Conservation (phyloP, 2,888 invertebrate genomes). For the Bombylius major region DNA sequence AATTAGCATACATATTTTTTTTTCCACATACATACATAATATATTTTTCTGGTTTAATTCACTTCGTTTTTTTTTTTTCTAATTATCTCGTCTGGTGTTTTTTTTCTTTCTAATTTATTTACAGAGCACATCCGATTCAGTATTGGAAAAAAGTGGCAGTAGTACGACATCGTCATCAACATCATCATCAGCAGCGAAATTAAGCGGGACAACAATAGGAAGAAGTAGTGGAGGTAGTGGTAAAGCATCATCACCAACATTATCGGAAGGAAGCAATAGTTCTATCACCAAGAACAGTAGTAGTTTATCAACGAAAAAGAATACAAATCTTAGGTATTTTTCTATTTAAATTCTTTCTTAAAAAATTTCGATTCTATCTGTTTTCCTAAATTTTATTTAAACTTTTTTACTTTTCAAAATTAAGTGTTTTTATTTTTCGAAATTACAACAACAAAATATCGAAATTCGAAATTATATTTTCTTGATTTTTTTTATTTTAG, state of each 20-base stretch:
- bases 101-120: constrained; percentile 18
- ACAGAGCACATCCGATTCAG: constrained; percentile 50
- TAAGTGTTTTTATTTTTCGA: neutral
- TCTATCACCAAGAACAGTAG: constrained; percentile 15
- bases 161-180: constrained; percentile 20
- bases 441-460: neutral
- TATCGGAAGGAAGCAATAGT: constrained; percentile 28
- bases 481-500: no score
- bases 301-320: constrained; percentile 9
- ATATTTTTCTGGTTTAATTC: no score
- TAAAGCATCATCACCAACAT: constrained; percentile 30
- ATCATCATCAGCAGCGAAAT: constrained; percentile 14
- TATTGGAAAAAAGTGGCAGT: constrained; percentile 34
- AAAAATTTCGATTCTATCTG: neutral
- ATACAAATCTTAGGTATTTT: constrained; percentile 12
- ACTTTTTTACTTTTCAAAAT: neutral
- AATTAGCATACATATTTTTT: no score
- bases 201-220: neutral
- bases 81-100: no score
- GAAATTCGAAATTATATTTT: neutral
- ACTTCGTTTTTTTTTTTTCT: no score
- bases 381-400: no score
- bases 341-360: neutral
- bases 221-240: constrained; percentile 12
- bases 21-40: no score